These are phyloP conservation scores for Pelusios castaneus DNA, from an alignment of 2,113 vertebrate species.

Conservation along the genomic window DNA sequence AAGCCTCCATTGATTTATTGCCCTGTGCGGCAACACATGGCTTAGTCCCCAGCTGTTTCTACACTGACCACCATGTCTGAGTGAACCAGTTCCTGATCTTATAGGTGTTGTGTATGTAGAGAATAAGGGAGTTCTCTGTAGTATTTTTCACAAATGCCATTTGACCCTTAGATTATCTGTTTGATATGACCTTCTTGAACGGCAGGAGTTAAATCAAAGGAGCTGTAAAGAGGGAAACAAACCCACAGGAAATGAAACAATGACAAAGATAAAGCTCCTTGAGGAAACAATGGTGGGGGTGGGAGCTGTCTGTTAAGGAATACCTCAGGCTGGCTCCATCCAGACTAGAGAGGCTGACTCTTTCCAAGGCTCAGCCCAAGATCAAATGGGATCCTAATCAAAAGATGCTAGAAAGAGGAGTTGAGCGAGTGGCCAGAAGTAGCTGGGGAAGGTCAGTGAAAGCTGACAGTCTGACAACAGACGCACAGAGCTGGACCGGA, in stretches of 20 bases:
- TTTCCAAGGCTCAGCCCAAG: background rate
- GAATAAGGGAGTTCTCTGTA: background rate
- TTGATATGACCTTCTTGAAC: background rate
- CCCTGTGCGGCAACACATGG: fast-evolving
- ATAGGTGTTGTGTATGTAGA: background rate
- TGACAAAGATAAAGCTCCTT: background rate
- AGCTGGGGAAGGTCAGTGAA: background rate
- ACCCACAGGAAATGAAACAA: background rate
- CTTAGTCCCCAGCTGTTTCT: background rate
- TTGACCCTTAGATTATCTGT: background rate
- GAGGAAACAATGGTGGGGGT: background rate
- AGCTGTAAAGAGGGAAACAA: background rate
- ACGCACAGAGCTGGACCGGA: too few species aligned
- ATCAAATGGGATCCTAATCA: background rate
- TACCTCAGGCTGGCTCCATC: background rate
- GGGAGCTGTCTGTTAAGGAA: background rate
- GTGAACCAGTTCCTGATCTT: background rate
- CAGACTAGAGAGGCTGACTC: background rate
- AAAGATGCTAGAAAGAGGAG: background rate
- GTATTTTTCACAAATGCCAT: background rate
- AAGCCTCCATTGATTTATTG: background rate
- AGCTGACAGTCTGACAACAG: background rate
- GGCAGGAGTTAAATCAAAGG: background rate
- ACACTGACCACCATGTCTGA: fast-evolving
- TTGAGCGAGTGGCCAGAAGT: background rate